phyloP scores from a whole-genome alignment of 2,888 invertebrate genomes.

The Thymelicus sylvestris region DNA sequence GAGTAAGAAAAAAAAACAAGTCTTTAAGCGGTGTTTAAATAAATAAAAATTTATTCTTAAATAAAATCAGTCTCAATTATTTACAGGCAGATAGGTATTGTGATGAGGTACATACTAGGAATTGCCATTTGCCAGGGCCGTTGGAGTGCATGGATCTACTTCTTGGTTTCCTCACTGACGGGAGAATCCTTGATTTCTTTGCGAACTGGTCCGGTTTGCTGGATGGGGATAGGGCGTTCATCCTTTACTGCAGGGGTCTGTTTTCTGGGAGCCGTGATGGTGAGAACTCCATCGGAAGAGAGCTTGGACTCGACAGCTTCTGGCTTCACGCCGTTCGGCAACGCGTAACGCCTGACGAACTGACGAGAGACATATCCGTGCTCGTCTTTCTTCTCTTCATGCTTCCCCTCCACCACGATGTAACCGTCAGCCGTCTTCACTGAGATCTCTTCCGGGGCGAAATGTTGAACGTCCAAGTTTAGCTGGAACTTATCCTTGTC shows the following conservation, averaged over 20 bases:
- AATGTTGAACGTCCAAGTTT: conserved; percentile 90
- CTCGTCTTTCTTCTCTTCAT: conserved; percentile 91
- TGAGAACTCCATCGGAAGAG: conserved; percentile 91
- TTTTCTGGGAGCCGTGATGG: conserved; percentile 86
- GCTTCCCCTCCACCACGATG: conserved; percentile 90
- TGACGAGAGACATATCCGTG: conserved; percentile 90
- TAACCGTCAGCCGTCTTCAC: conserved; percentile 89
- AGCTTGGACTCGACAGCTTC: conserved; percentile 88
- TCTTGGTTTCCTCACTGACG: conserved; percentile 62
- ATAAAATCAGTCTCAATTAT: conserved; percentile 36
- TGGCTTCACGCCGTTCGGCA: conserved; percentile 89
- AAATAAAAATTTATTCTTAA: conserved; percentile 27
- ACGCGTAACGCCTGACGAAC: conserved; percentile 88
- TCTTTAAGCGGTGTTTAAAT: conserved; percentile 9
- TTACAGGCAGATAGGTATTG: neutral
- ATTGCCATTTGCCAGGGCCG: conserved; percentile 1
- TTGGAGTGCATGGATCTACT: conserved; percentile 6
- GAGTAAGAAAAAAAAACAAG: neutral
- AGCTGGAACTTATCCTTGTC: conserved; percentile 87
- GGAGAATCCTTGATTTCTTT: conserved; percentile 54
- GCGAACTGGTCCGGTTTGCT: conserved; percentile 84
- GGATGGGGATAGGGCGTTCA: conserved; percentile 84
- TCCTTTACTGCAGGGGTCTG: conserved; percentile 59
- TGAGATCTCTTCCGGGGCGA: conserved; percentile 89
- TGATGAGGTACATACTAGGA: conserved; percentile 10